Conservation (phyloP, 1,140 invertebrate species). For the Hylaeus anthracinus region DNA sequence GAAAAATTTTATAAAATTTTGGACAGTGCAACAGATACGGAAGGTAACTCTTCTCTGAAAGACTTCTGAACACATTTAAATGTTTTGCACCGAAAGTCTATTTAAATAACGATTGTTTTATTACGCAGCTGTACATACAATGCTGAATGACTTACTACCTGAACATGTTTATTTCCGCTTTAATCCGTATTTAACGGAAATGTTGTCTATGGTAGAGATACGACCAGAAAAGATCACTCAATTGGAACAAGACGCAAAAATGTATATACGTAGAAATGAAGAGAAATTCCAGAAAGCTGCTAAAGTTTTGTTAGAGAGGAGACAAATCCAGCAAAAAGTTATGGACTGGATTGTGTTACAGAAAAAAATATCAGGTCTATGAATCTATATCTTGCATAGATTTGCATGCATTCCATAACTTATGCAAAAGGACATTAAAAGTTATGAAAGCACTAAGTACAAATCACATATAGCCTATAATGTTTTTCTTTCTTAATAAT, state of each 20-base stretch:
- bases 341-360: constrained; percentile 80
- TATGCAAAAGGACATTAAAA: not conserved
- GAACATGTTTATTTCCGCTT: constrained; percentile 91
- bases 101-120: constrained; percentile 53
- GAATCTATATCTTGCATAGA: constrained; percentile 25
- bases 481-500: not conserved
- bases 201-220: constrained; percentile 92
- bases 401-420: constrained; percentile 36
- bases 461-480: constrained; percentile 5
- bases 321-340: constrained; percentile 75
- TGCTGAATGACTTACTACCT: constrained; percentile 91
- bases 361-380: constrained; percentile 68
- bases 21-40: constrained; percentile 94
- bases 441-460: constrained; percentile 1
- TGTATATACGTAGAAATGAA: constrained; percentile 90
- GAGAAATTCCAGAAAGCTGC: constrained; percentile 86
- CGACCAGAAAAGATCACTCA: constrained; percentile 84
- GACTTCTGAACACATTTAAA: not conserved
- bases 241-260: constrained; percentile 85
- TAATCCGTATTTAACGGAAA: constrained; percentile 93
- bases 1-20: constrained; percentile 92
- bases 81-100: too few relatives aligned
- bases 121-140: constrained; percentile 87
- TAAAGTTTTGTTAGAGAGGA: constrained; percentile 78
- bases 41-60: constrained; percentile 82